Evolutionary conservation across 2,888 invertebrate species (phyloP).

Genomic region (Microplitis deprimator): DNA sequence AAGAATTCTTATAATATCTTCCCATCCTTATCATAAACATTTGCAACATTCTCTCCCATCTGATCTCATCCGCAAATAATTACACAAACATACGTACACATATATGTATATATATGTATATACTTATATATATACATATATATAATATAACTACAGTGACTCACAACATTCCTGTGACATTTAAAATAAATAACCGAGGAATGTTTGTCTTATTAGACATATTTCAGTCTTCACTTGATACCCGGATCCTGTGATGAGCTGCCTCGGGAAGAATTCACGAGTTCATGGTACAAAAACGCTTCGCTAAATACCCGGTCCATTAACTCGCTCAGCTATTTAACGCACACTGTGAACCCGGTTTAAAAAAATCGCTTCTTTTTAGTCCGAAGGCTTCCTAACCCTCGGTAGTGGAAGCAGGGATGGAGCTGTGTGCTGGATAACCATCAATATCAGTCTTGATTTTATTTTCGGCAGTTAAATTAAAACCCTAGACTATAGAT

Average conservation of each 20-base stretch:
- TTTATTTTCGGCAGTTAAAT: constrained; percentile 40
- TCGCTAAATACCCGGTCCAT: neutral
- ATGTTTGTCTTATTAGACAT: constrained; percentile 18
- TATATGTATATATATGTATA: neutral
- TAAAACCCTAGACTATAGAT: constrained; percentile 4
- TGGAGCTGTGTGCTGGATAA: neutral
- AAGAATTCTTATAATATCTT: neutral
- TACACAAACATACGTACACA: constrained; percentile 17
- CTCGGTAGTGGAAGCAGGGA: neutral
- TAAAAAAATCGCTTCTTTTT: too few species aligned
- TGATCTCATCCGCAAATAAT: neutral
- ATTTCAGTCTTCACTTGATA: constrained; percentile 29
- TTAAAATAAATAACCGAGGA: constrained; percentile 16
- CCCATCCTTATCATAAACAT: neutral
- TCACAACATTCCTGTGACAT: constrained; percentile 1
- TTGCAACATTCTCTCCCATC: neutral
- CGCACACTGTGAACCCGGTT: neutral
- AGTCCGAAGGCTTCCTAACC: neutral
- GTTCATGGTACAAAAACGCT: neutral
- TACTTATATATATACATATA: neutral
- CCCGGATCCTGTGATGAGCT: constrained; percentile 10
- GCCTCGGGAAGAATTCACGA: constrained; percentile 16
- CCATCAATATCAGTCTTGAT: constrained; percentile 50
- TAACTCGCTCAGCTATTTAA: neutral
- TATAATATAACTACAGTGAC: neutral